Evolutionary conservation across 2,888 invertebrate genomes (phyloP).

Genomic region (Nemapogon koenigi): DNA sequence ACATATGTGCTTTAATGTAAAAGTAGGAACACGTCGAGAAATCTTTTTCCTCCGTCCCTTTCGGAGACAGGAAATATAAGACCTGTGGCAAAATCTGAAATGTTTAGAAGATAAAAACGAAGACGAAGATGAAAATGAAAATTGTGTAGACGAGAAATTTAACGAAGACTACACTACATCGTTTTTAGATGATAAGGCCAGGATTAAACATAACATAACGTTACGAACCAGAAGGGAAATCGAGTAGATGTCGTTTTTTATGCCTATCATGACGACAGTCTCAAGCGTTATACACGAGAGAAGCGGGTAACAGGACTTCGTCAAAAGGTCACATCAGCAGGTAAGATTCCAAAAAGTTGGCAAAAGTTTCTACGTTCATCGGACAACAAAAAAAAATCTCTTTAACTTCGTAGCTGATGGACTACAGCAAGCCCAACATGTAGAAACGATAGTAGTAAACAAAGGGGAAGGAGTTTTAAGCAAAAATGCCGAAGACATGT

Average conservation of each 20-base stretch:
- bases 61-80: slow-evolving; percentile 14
- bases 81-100: slow-evolving; percentile 13
- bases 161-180: slow-evolving; percentile 13
- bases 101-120: slow-evolving; percentile 14
- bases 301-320: too few species aligned
- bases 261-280: too few species aligned
- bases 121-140: slow-evolving; percentile 13
- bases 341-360: too few species aligned
- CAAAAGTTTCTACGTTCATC: slow-evolving; percentile 11
- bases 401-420: slow-evolving; percentile 10
- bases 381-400: slow-evolving; percentile 11
- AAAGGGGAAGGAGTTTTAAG: slow-evolving; percentile 12
- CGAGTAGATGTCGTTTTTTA: too few species aligned
- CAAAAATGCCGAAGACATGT: slow-evolving; percentile 13
- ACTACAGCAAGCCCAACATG: slow-evolving; percentile 5
- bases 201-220: slow-evolving; percentile 10
- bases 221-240: too few species aligned
- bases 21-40: background rate
- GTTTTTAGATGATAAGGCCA: slow-evolving; percentile 11
- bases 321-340: too few species aligned
- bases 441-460: slow-evolving; percentile 7
- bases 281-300: too few species aligned
- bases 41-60: slow-evolving; percentile 12
- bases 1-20: background rate
- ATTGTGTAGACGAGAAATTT: slow-evolving; percentile 9